Evolutionary conservation across 2,888 invertebrate genomes (phyloP), one percentile per base, ranked within the genome.

Genomic region (Hyalella azteca): DNA sequence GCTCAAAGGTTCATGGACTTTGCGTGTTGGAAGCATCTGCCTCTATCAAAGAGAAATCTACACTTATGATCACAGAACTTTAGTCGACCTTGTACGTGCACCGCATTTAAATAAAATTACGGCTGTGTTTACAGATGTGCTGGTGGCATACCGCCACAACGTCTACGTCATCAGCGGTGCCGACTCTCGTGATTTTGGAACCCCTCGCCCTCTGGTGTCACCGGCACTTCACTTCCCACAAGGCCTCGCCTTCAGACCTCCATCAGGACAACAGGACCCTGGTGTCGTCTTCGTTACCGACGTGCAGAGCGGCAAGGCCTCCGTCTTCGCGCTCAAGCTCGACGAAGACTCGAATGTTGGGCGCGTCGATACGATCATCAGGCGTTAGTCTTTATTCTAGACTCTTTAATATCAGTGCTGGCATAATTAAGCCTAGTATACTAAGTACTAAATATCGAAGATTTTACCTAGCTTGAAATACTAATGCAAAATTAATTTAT

Each of bases 291-390:
- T 79, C 22, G 77, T 79, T 26, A 76, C 75, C 32, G 54, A 77
- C 22, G 22, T 45, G 4, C 77, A 54, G 3, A 50, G 48, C 29
- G 77, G 77, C 11, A 54, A 79, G 36, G 75, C 49, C 13, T 60
- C 77, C 11, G 79, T 81, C 19, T 36, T 81, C 36, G 50, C 81
- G n/a, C n/a, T 81, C 9, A n/a, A 73, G 2, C 73, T 81, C 15
- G 66, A 73, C 11, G 49, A 22, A 13, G 39, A 78, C 19, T 54
- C 50, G 3, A 26, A 39, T 4, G 78, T 77, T 32, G n/a, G 32
- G 15, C 22, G 48, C 22, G 79, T 50, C 41, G n/a, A 77, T 9
- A 9, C 81, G 4, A 48, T 79, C 19, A 77, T 81, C 13, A 48
- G 50, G 54, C 32, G 81, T 79, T 36, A 79, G 81, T 54, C 2